Percentiles rank a stretch among this genome's conserved stretches.
These are phyloP conservation scores for Aphis craccivora DNA, from an alignment of 1,140 invertebrate genomes.

Conservation along the genomic window DNA sequence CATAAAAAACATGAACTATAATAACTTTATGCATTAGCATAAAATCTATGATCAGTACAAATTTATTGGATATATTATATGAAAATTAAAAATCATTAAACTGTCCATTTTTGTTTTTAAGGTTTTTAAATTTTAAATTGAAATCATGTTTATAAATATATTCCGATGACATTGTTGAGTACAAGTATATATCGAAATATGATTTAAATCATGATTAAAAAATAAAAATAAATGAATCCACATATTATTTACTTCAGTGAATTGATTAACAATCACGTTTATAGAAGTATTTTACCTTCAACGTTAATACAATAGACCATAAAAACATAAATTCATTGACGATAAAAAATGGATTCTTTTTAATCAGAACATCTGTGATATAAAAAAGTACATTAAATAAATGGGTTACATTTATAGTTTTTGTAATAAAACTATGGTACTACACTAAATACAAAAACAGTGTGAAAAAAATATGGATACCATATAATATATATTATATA, in stretches of 20 bases:
- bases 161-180: neutral
- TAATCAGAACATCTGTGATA: neutral
- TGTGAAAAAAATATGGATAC: neutral
- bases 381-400: slow-evolving; percentile 7
- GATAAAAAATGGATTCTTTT: neutral
- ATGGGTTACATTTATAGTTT: neutral
- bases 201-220: neutral
- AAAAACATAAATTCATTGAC: neutral
- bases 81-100: neutral
- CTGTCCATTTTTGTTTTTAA: neutral
- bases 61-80: neutral
- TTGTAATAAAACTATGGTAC: neutral
- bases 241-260: neutral
- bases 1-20: neutral
- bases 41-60: neutral
- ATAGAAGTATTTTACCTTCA: neutral
- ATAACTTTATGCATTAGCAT: neutral
- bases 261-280: neutral
- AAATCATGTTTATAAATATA: neutral
- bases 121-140: neutral
- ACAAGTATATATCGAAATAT: neutral
- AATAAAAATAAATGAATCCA: neutral
- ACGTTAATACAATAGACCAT: neutral
- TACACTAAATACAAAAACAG: neutral
- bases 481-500: no score